A percentile compares a stretch with the other conserved stretches of the same genome.
These are phyloP conservation scores for Setophaga coronata DNA, from an alignment of 2,113 vertebrate species.

Conservation along the genomic window DNA sequence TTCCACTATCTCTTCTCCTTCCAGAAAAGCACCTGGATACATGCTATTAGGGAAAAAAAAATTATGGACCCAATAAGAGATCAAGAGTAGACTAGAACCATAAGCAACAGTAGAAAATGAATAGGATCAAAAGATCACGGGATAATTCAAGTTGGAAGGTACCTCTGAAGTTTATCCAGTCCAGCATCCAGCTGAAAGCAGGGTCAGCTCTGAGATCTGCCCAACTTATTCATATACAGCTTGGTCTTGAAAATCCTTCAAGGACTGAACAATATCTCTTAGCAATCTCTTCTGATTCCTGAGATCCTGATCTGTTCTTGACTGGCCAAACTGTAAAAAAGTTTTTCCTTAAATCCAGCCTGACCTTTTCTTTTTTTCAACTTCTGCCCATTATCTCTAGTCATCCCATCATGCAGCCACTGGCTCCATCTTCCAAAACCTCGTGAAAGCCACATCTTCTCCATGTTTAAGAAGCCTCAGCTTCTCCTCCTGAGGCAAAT, in stretches of 20 bases:
- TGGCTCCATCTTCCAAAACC: neutral
- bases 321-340: neutral
- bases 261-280: neutral
- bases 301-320: neutral
- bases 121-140: neutral
- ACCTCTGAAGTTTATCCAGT: neutral
- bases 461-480: neutral
- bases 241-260: neutral
- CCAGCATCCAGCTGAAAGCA: neutral
- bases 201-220: neutral
- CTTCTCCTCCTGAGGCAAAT: neutral
- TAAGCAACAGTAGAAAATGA: neutral
- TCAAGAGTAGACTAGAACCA: neutral
- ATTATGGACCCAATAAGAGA: neutral
- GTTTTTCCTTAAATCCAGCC: neutral
- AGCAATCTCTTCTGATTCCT: neutral
- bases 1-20: neutral
- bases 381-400: neutral
- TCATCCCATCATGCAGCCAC: fast-evolving
- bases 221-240: neutral
- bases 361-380: neutral
- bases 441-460: neutral
- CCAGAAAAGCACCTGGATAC: neutral
- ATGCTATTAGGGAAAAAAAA: neutral
- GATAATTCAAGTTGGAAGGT: neutral